phyloP scores from a whole-genome alignment of 2,888 invertebrate species.

The Parthenolecanium corni region DNA sequence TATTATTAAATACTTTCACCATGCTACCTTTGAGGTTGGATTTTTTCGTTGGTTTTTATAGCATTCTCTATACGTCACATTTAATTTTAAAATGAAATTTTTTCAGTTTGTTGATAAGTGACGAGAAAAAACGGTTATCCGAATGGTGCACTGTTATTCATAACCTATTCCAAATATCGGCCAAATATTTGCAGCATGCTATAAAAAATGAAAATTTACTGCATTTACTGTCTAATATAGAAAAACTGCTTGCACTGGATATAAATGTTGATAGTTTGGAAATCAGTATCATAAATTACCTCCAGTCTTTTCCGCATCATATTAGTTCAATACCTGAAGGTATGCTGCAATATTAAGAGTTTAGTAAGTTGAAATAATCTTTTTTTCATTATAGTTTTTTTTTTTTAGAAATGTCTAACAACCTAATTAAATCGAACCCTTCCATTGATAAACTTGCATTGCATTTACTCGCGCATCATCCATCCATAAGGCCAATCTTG shows the following conservation, averaged over 20 bases:
- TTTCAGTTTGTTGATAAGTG: neutral
- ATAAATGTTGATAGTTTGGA: neutral
- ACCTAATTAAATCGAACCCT: neutral
- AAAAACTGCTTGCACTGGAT: neutral
- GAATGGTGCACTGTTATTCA: constrained; percentile 1
- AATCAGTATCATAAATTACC: neutral
- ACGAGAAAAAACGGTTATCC: constrained; percentile 1
- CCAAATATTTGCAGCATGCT: neutral
- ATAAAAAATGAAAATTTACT: neutral
- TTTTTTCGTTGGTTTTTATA: no score
- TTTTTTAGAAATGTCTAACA: no score
- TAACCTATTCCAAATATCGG: neutral
- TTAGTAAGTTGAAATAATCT: neutral
- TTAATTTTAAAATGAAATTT: no score
- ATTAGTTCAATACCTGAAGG: neutral
- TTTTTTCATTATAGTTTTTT: neutral
- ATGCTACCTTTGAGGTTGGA: no score
- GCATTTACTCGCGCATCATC: neutral
- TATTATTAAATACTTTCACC: no score
- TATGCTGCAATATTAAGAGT: neutral
- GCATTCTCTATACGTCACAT: no score
- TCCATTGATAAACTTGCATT: neutral
- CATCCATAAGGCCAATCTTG: neutral
- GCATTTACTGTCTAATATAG: neutral
- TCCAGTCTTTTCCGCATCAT: constrained; percentile 12